A percentile compares a stretch with the other conserved stretches of the same genome.
Conservation (phyloP, 2,113 vertebrate species). For the Amia ocellicauda region DNA sequence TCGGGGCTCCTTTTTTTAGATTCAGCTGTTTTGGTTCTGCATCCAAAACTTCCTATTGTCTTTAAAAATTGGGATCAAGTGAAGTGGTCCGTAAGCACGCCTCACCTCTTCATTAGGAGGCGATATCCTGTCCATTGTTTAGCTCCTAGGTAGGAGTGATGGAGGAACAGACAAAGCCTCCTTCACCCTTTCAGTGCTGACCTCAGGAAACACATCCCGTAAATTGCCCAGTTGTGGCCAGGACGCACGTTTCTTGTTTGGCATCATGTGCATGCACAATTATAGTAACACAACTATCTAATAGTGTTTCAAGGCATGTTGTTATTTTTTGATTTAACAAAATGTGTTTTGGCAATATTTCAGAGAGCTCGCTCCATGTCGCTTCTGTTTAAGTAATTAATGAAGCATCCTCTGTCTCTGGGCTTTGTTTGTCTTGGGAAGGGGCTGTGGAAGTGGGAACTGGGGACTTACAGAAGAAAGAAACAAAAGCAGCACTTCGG, state of each 20-base stretch:
- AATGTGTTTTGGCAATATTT: slow-evolving; percentile 35
- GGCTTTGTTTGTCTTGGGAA: slow-evolving; percentile 46
- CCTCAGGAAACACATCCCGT: slow-evolving; percentile 45
- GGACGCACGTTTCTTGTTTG: slow-evolving; percentile 21
- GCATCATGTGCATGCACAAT: neutral
- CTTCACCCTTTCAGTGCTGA: slow-evolving; percentile 36
- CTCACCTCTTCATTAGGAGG: neutral
- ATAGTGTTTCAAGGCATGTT: slow-evolving; percentile 40
- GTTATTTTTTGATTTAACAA: slow-evolving; percentile 25
- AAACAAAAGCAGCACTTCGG: slow-evolving; percentile 34
- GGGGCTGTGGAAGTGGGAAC: slow-evolving; percentile 30
- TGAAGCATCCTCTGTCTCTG: slow-evolving; percentile 29
- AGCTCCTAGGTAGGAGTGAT: slow-evolving; percentile 41
- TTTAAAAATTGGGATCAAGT: slow-evolving; percentile 35
- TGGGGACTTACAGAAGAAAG: slow-evolving; percentile 27
- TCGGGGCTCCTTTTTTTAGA: slow-evolving; percentile 40
- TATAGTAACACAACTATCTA: slow-evolving; percentile 18
- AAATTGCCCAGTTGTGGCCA: neutral
- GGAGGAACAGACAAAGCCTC: slow-evolving; percentile 28
- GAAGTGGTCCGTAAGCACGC: slow-evolving; percentile 17
- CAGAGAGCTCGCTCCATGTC: slow-evolving; percentile 22
- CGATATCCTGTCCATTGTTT: slow-evolving; percentile 61
- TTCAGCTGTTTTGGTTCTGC: slow-evolving; percentile 13
- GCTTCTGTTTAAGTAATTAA: slow-evolving; percentile 33
- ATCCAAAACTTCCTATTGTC: slow-evolving; percentile 27